Conservation (phyloP, 2,797 vertebrate species). For the Buphagus erythrorhynchus region DNA sequence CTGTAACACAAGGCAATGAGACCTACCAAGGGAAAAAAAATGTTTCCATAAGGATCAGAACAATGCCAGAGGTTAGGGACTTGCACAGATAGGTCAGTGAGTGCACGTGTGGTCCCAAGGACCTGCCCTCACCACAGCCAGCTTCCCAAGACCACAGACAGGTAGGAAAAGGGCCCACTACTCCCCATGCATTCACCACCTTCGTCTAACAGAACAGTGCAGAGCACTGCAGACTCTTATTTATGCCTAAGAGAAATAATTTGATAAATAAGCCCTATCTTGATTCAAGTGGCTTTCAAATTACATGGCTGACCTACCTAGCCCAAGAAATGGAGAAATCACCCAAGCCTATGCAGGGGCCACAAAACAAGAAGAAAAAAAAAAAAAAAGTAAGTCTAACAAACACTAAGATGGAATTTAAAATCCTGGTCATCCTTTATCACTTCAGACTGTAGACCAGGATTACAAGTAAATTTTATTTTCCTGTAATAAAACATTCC, state of each 20-base stretch:
- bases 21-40: not conserved
- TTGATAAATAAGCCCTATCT: not conserved
- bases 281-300: not conserved
- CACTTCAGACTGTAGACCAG: not conserved
- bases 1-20: not conserved
- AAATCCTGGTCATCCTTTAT: not conserved
- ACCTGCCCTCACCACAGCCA: not conserved
- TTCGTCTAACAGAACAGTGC: not conserved
- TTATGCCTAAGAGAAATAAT: not conserved
- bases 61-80: not conserved
- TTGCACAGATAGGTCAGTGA: not conserved
- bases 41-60: not conserved
- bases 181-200: not conserved
- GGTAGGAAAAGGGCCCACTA: not conserved
- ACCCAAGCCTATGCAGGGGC: not conserved
- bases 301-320: not conserved
- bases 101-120: fast-evolving
- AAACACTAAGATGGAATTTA: not conserved
- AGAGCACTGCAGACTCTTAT: not conserved
- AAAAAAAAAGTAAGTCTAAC: not conserved
- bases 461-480: not conserved
- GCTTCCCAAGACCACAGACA: fast-evolving
- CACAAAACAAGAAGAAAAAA: not conserved
- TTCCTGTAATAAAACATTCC: constrained; percentile 12
- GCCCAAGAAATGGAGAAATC: not conserved